A percentile compares a stretch with the other conserved stretches of the same genome.
Conservation (phyloP, 1,140 invertebrate genomes). For the Drosophila willistoni region DNA sequence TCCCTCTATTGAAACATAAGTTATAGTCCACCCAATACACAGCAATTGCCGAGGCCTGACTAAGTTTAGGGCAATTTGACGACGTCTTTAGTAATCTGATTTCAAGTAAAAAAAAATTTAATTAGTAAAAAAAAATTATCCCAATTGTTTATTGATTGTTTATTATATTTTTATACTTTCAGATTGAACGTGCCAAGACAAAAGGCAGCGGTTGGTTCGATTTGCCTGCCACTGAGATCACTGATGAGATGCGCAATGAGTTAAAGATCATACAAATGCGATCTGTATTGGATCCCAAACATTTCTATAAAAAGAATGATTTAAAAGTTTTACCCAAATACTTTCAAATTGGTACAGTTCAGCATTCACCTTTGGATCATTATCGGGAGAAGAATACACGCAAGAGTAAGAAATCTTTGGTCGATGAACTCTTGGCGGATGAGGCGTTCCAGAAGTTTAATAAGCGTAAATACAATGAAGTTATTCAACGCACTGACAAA, state of each 20-base stretch:
- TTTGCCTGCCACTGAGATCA: conserved; percentile 93
- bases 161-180: conserved; percentile 30
- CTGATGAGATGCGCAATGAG: conserved; percentile 93
- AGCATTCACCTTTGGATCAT: conserved; percentile 89
- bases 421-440: conserved; percentile 96
- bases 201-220: conserved; percentile 95
- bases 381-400: conserved; percentile 91
- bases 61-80: conserved; percentile 55
- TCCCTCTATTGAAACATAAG: conserved; percentile 42
- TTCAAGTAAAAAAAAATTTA: neutral
- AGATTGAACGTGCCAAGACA: conserved; percentile 88
- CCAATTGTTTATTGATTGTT: too few relatives aligned
- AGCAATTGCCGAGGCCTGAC: conserved; percentile 37
- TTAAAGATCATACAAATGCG: conserved; percentile 95
- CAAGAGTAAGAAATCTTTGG: conserved; percentile 95
- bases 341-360: conserved; percentile 92
- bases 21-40: conserved; percentile 38
- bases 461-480: conserved; percentile 92
- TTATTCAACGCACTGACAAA: conserved; percentile 89
- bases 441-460: conserved; percentile 93
- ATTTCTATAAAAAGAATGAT: conserved; percentile 97
- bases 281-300: conserved; percentile 94
- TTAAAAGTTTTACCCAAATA: conserved; percentile 94
- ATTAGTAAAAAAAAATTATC: too few relatives aligned
- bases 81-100: conserved; percentile 83